A percentile compares a stretch with the other conserved stretches of the same genome.
These are phyloP conservation scores for Caranx ignobilis DNA, from an alignment of 2,113 vertebrate species.

Conservation along the genomic window DNA sequence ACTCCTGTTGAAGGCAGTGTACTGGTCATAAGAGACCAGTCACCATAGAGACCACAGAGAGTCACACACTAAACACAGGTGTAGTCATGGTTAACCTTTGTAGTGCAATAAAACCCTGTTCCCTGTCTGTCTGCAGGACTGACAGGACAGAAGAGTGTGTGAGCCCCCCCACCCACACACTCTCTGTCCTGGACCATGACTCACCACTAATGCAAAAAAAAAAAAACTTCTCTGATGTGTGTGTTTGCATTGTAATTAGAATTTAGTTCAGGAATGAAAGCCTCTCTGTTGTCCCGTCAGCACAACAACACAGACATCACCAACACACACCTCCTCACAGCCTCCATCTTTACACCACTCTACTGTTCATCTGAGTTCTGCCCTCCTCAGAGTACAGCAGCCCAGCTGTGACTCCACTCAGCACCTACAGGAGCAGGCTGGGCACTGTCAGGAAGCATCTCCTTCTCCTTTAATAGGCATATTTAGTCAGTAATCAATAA, in stretches of 20 bases:
- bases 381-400: too few species aligned
- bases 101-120: slow-evolving; percentile 28
- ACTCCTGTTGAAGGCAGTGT: slow-evolving; percentile 17
- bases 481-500: too few species aligned
- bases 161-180: too few species aligned
- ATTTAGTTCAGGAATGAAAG: background rate
- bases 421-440: too few species aligned
- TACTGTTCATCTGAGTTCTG: background rate
- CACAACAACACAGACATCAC: too few species aligned
- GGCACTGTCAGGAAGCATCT: too few species aligned
- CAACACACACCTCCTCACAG: background rate
- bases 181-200: slow-evolving; percentile 2
- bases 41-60: background rate
- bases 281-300: too few species aligned
- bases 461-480: too few species aligned
- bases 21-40: background rate
- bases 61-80: background rate
- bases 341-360: background rate
- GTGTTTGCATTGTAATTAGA: background rate
- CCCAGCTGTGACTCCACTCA: too few species aligned
- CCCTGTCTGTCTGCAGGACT: background rate
- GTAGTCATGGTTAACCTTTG: background rate
- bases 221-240: background rate
- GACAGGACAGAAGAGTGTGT: background rate
- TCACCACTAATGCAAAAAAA: background rate